A percentile compares a stretch with the other conserved stretches of the same genome.
phyloP scores from a whole-genome alignment of 2,888 invertebrate genomes.

The Chouioia cunea region DNA sequence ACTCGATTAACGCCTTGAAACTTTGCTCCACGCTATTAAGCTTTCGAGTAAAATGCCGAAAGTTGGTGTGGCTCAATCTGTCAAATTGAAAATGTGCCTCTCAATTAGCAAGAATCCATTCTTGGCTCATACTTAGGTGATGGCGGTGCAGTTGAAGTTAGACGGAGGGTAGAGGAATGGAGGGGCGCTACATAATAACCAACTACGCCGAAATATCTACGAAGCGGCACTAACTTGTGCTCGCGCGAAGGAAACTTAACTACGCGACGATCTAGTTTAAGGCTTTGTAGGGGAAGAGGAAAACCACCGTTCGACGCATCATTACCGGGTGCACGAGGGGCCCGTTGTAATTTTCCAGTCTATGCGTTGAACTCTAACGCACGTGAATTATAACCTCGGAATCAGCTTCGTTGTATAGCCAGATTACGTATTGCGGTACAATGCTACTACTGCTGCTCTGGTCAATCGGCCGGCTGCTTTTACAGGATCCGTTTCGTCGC shows the following conservation, averaged over 20 bases:
- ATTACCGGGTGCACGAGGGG: constrained; percentile 3
- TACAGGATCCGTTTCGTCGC: too few species aligned
- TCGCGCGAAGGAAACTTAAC: constrained; percentile 13
- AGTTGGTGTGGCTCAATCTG: too few species aligned
- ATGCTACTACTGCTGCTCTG: too few species aligned
- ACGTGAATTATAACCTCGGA: constrained; percentile 19
- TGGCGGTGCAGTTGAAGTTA: neutral
- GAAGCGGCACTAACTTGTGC: constrained; percentile 37
- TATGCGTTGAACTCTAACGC: neutral
- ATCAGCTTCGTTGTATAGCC: too few species aligned
- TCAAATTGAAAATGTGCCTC: too few species aligned
- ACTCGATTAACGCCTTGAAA: too few species aligned
- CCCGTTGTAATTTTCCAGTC: constrained; percentile 24
- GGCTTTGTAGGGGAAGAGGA: constrained; percentile 8
- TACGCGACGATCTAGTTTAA: constrained; percentile 34
- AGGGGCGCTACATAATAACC: constrained; percentile 23
- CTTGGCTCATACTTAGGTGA: neutral
- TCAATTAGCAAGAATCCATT: too few species aligned
- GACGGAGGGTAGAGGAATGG: neutral
- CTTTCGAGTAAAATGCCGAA: too few species aligned
- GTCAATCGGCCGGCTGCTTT: too few species aligned
- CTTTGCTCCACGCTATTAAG: too few species aligned
- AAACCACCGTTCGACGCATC: constrained; percentile 29
- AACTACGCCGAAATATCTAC: constrained; percentile 32
- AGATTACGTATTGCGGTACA: too few species aligned